phyloP scores from a whole-genome alignment of 2,113 vertebrate genomes.

The Arothron firmamentum region DNA sequence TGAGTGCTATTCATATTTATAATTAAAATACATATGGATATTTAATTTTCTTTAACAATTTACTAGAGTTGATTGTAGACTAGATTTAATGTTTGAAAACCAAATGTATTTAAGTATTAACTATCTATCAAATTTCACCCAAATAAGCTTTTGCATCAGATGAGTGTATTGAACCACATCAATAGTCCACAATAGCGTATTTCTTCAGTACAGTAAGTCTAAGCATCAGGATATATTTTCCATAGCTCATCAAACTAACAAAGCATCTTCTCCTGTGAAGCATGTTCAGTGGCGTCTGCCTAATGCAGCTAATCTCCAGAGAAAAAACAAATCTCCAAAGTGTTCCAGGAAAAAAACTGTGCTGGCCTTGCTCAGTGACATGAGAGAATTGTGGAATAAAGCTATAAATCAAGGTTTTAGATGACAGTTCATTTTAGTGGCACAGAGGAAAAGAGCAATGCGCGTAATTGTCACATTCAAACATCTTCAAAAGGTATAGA shows the following conservation, averaged over 20 bases:
- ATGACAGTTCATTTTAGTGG: slow-evolving; percentile 11
- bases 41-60: too few species aligned
- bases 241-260: slow-evolving; percentile 15
- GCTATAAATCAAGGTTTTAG: not conserved
- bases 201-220: slow-evolving; percentile 7
- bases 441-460: not conserved
- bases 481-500: not conserved
- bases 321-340: slow-evolving; percentile 34
- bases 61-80: too few species aligned
- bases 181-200: not conserved
- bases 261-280: slow-evolving; percentile 26
- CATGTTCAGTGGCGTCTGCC: slow-evolving; percentile 38
- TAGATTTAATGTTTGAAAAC: too few species aligned
- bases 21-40: too few species aligned
- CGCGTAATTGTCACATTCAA: slow-evolving; percentile 3
- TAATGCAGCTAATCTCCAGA: slow-evolving; percentile 24
- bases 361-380: slow-evolving; percentile 18
- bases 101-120: not conserved
- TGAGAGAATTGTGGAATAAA: not conserved
- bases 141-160: not conserved
- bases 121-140: not conserved
- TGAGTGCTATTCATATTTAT: too few species aligned
- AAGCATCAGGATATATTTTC: slow-evolving; percentile 4
- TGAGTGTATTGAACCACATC: not conserved
- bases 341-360: slow-evolving; percentile 18